phyloP scores from a whole-genome alignment of 2,888 invertebrate genomes.

The Acronicta psi region DNA sequence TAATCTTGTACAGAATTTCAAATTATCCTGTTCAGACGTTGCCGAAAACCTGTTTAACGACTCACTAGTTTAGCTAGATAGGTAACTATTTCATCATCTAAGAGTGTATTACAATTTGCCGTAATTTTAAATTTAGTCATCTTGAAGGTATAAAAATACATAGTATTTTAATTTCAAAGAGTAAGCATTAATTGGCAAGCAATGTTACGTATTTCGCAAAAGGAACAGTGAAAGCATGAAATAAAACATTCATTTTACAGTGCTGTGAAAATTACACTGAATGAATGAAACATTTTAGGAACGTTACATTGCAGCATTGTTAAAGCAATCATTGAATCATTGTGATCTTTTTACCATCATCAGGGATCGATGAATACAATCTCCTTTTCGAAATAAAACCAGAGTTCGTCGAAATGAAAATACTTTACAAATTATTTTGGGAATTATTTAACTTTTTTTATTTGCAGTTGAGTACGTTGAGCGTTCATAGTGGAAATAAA shows the following conservation, averaged over 20 bases:
- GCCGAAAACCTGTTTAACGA: background rate
- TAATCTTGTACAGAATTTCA: slow-evolving; percentile 22
- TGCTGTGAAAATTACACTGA: slow-evolving; percentile 17
- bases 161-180: background rate
- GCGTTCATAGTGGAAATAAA: background rate
- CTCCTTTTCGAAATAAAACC: slow-evolving; percentile 25
- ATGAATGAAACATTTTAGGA: slow-evolving; percentile 15
- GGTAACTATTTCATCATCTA: too few relatives aligned
- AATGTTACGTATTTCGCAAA: slow-evolving; percentile 8
- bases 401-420: slow-evolving; percentile 22
- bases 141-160: background rate
- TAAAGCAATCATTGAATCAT: slow-evolving; percentile 1
- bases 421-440: slow-evolving; percentile 21
- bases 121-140: too few relatives aligned
- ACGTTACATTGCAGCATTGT: background rate
- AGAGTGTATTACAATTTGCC: too few relatives aligned
- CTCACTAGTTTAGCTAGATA: too few relatives aligned
- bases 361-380: slow-evolving; percentile 7
- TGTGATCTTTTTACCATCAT: slow-evolving; percentile 2
- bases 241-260: slow-evolving; percentile 15
- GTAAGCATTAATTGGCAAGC: slow-evolving; percentile 16
- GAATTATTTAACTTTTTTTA: slow-evolving; percentile 25
- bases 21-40: background rate
- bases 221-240: slow-evolving; percentile 17
- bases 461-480: slow-evolving; percentile 1